Conservation (phyloP, 2,888 invertebrate species). For the Podotricha telesiphe region DNA sequence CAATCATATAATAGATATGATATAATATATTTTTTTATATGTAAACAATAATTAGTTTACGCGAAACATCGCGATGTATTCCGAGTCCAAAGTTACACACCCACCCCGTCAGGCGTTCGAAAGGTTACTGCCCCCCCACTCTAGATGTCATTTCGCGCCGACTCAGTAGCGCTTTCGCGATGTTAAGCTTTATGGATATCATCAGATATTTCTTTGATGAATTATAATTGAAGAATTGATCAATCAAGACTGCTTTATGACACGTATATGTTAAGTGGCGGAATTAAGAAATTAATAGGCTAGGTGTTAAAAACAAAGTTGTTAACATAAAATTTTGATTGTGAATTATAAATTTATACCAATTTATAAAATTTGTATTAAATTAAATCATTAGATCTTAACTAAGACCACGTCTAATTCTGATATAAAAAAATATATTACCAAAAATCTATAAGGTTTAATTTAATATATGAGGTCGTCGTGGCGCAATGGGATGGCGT, state of each 20-base stretch:
- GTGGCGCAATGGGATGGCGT: no score
- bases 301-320: neutral
- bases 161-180: constrained; percentile 75
- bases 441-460: no score
- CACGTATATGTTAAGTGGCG: constrained; percentile 8
- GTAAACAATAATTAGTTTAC: constrained; percentile 57
- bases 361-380: neutral
- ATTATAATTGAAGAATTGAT: constrained; percentile 36
- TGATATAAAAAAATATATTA: no score
- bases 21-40: constrained; percentile 39
- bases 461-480: no score
- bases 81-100: constrained; percentile 63
- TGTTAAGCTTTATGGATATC: constrained; percentile 53
- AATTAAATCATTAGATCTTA: neutral
- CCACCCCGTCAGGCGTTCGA: constrained; percentile 64
- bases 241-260: constrained; percentile 35
- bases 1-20: constrained; percentile 6
- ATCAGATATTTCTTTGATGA: constrained; percentile 45
- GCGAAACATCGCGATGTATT: constrained; percentile 71
- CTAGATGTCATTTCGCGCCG: constrained; percentile 78
- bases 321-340: neutral
- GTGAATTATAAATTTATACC: neutral
- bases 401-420: neutral
- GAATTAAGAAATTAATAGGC: constrained; percentile 10
- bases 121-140: constrained; percentile 78